A percentile compares a stretch with the other conserved stretches of the same genome.
phyloP scores from a whole-genome alignment of 2,113 vertebrate species.

The Neotragus pygmaeus region DNA sequence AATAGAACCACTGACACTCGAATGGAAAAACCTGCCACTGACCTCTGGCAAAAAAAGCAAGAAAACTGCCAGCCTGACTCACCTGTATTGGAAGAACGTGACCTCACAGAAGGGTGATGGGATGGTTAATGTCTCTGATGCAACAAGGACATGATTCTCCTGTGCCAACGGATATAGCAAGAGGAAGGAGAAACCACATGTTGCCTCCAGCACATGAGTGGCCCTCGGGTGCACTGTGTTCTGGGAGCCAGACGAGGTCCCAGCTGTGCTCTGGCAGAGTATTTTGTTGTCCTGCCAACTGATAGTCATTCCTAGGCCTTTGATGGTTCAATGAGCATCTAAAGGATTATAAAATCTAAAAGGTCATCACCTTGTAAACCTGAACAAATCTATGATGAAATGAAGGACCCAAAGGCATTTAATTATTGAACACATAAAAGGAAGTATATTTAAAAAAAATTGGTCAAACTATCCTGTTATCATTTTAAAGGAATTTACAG shows the following conservation, averaged over 20 bases:
- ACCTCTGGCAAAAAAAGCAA: slow-evolving; percentile 48
- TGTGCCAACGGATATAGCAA: slow-evolving; percentile 65
- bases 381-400: slow-evolving; percentile 79
- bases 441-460: slow-evolving; percentile 97
- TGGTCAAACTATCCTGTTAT: slow-evolving; percentile 93
- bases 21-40: slow-evolving; percentile 24
- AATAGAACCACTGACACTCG: background rate
- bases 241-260: background rate
- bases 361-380: slow-evolving; percentile 68
- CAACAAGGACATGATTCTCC: slow-evolving; percentile 53
- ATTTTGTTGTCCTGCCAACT: background rate
- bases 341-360: slow-evolving; percentile 58
- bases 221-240: background rate
- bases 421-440: slow-evolving; percentile 97
- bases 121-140: slow-evolving; percentile 59
- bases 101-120: slow-evolving; percentile 56
- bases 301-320: slow-evolving; percentile 56
- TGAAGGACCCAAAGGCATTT: slow-evolving; percentile 86
- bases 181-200: slow-evolving; percentile 69
- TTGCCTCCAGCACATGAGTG: slow-evolving; percentile 8
- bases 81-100: slow-evolving; percentile 38
- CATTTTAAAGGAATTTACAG: slow-evolving; percentile 93
- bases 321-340: slow-evolving; percentile 58
- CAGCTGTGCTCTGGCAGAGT: slow-evolving; percentile 44
- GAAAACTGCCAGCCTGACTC: slow-evolving; percentile 43